Conservation (phyloP, 1,140 invertebrate genomes). For the Papilio machaon region DNA sequence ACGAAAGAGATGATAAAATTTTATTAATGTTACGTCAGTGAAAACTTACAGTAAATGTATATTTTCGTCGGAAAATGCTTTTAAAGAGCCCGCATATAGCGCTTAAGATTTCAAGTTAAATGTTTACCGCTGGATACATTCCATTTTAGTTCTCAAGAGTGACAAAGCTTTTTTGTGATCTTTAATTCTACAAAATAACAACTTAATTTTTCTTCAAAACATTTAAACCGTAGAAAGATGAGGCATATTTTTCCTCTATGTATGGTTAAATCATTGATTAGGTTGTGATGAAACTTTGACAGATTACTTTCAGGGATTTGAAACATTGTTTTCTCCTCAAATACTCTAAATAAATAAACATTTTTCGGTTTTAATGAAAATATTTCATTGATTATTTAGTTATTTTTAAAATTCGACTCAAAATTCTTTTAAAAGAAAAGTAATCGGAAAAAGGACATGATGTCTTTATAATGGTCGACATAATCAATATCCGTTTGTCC, state of each 20-base stretch:
- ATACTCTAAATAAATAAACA: no score
- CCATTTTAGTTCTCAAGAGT: not conserved
- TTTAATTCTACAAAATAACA: not conserved
- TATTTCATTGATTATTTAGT: no score
- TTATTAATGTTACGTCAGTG: not conserved
- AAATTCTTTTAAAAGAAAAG: not conserved
- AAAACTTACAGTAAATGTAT: not conserved
- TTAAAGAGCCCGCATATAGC: not conserved
- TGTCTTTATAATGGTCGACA: not conserved
- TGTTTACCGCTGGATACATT: not conserved
- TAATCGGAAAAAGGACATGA: not conserved
- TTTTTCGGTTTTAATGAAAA: no score
- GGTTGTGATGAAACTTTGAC: no score
- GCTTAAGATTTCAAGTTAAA: not conserved
- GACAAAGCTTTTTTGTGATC: not conserved
- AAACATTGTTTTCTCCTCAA: no score
- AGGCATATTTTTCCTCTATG: no score
- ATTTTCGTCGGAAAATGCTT: slow-evolving; percentile 13
- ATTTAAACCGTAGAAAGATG: not conserved
- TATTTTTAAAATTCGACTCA: no score
- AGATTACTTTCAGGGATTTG: no score
- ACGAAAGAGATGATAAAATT: not conserved
- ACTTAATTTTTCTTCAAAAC: not conserved
- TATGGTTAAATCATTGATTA: no score
- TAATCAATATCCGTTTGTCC: not conserved